A percentile compares a stretch with the other conserved stretches of the same genome.
phyloP scores from a whole-genome alignment of 2,797 vertebrate genomes.

The Lutjanus campechanus region DNA sequence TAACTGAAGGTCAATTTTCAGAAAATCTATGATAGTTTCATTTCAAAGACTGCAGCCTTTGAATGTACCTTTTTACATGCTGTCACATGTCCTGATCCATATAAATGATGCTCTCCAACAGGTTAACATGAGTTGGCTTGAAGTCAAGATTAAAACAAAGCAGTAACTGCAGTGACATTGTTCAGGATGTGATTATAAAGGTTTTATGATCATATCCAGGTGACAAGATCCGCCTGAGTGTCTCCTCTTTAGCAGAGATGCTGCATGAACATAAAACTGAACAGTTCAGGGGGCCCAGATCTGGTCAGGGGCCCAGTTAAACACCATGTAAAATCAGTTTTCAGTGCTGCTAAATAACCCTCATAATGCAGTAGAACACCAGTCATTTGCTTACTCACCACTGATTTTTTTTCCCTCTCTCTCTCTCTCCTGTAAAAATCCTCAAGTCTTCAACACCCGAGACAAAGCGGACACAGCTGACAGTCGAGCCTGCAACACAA shows the following conservation, averaged over 20 bases:
- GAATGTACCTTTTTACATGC: no score
- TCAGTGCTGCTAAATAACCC: neutral
- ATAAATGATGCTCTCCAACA: neutral
- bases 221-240: neutral
- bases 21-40: neutral
- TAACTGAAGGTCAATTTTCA: neutral
- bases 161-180: constrained; percentile 12
- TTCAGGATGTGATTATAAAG: neutral
- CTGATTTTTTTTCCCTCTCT: neutral
- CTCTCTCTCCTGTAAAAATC: neutral
- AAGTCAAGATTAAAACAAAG: constrained; percentile 5
- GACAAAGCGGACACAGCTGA: constrained; percentile 12
- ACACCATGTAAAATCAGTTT: no score
- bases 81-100: neutral
- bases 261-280: neutral
- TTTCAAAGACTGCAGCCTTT: neutral
- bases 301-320: no score
- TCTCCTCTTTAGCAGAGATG: neutral
- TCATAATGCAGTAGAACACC: constrained; percentile 2
- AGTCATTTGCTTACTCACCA: constrained; percentile 35
- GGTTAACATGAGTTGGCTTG: neutral
- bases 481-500: constrained; percentile 17
- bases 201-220: neutral
- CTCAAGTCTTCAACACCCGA: constrained; percentile 10
- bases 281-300: neutral